Conservation (phyloP, 1,140 invertebrate species). For the Lepeophtheirus salmonis region DNA sequence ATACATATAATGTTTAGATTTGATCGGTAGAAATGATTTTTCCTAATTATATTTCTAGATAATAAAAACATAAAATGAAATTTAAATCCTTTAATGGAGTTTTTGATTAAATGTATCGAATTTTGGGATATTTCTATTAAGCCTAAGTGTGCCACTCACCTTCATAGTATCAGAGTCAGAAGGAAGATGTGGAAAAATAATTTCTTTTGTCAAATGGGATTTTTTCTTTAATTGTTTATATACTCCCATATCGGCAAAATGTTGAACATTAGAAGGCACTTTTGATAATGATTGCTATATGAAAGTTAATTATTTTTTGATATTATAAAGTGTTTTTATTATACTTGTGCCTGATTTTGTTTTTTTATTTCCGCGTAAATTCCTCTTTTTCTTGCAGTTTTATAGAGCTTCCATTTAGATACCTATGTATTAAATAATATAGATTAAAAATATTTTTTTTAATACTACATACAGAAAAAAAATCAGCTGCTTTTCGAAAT, state of each 20-base stretch:
- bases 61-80: background rate
- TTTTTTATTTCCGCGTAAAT: conserved; percentile 18
- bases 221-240: conserved; percentile 16
- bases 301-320: background rate
- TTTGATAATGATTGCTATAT: conserved; percentile 4
- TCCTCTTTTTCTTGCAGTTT: conserved; percentile 14
- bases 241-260: conserved; percentile 15
- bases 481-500: conserved; percentile 16
- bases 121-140: background rate
- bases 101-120: background rate
- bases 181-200: conserved; percentile 7
- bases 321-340: background rate
- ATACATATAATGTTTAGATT: background rate
- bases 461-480: conserved; percentile 9
- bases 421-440: background rate
- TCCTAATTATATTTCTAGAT: background rate
- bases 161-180: too few species aligned
- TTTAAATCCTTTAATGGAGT: background rate
- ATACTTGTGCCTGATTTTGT: conserved; percentile 15
- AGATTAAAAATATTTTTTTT: background rate
- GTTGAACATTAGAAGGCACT: conserved; percentile 14
- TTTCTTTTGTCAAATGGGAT: background rate
- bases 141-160: too few species aligned
- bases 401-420: conserved; percentile 17
- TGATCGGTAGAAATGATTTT: background rate